Conservation (phyloP, 2,797 vertebrate species). For the Pangasius macronema region DNA sequence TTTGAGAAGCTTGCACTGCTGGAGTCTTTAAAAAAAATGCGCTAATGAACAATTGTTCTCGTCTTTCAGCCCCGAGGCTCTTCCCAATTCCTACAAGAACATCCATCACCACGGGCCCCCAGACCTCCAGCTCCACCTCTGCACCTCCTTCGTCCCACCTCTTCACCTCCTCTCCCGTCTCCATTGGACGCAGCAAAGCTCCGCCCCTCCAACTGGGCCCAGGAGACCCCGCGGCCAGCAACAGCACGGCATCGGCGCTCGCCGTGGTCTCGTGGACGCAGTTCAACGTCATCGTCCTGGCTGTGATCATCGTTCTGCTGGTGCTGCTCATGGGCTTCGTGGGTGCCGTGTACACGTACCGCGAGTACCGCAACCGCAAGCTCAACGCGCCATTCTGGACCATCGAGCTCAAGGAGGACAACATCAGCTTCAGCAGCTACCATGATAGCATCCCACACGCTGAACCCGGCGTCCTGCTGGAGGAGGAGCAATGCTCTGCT, state of each 20-base stretch:
- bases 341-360: conserved; percentile 91
- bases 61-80: conserved; percentile 56
- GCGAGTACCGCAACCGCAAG: conserved; percentile 95
- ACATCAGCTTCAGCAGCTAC: conserved; percentile 99
- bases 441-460: conserved; percentile 98
- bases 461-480: conserved; percentile 90
- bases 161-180: conserved; percentile 63
- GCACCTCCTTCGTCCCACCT: conserved; percentile 59
- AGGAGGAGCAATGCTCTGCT: conserved; percentile 90
- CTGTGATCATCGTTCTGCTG: conserved; percentile 94
- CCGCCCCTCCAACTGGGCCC: conserved; percentile 71
- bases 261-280: conserved; percentile 96
- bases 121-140: conserved; percentile 54
- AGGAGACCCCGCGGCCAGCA: conserved; percentile 75
- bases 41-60: conserved; percentile 3
- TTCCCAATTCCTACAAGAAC: conserved; percentile 55
- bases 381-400: conserved; percentile 98
- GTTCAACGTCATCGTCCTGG: conserved; percentile 95
- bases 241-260: conserved; percentile 84
- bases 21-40: neutral
- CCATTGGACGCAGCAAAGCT: conserved; percentile 72
- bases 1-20: neutral
- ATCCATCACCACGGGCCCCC: conserved; percentile 50
- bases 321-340: conserved; percentile 93
- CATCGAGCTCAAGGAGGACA: conserved; percentile 98